Evolutionary conservation across 2,113 vertebrate genomes (phyloP).

Genomic region (Tragulus kanchil): DNA sequence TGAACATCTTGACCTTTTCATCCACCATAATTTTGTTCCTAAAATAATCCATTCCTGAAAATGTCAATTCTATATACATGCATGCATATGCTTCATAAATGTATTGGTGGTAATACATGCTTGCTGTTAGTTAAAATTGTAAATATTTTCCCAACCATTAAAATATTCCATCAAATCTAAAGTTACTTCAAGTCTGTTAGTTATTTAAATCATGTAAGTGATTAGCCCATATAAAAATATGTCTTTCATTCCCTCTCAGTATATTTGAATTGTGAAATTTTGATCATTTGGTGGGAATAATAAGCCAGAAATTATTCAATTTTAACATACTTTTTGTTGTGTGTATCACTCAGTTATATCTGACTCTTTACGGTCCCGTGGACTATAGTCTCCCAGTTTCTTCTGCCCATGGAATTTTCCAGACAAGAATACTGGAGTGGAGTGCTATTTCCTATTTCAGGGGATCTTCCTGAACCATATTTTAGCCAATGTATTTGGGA

Average conservation of each 20-base stretch:
- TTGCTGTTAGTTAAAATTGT: neutral
- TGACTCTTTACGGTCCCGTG: neutral
- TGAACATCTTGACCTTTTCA: neutral
- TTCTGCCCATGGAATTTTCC: neutral
- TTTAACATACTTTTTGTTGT: neutral
- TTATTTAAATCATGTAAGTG: neutral
- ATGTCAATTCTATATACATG: neutral
- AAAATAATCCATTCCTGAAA: neutral
- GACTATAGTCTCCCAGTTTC: neutral
- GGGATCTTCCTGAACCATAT: neutral
- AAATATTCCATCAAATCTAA: neutral
- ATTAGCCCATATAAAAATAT: neutral
- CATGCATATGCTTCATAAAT: neutral
- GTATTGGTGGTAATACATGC: neutral
- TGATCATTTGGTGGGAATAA: neutral
- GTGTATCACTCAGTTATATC: neutral
- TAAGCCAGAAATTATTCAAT: neutral
- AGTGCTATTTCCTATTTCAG: too few species aligned
- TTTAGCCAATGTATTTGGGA: slow-evolving; percentile 72
- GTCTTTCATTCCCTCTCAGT: neutral
- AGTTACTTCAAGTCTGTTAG: neutral
- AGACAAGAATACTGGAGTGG: neutral
- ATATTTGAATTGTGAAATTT: slow-evolving; percentile 24
- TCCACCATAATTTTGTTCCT: neutral
- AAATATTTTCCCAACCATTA: neutral